These are phyloP conservation scores for Nephrotoma flavescens DNA, from an alignment of 2,888 invertebrate genomes.

Conservation along the genomic window DNA sequence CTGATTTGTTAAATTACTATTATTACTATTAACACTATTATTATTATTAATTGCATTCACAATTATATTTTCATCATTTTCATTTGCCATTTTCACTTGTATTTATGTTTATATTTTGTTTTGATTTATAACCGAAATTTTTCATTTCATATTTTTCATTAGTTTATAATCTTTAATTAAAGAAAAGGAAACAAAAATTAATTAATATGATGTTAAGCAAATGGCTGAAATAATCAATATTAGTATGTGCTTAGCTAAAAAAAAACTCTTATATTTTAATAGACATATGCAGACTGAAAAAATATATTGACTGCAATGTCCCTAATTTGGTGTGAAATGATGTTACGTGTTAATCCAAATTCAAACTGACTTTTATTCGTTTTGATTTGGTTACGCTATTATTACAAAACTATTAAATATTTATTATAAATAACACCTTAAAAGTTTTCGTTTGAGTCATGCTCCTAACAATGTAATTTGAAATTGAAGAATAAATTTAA, in stretches of 20 bases:
- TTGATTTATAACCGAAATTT: neutral
- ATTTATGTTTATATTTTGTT: neutral
- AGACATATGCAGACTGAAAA: neutral
- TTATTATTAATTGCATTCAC: slow-evolving; percentile 2
- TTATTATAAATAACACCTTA: neutral
- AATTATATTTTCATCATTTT: slow-evolving; percentile 5
- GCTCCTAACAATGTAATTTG: neutral
- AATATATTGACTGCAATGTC: neutral
- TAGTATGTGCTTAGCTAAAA: too few relatives aligned
- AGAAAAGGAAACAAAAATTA: neutral
- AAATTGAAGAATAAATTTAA: neutral
- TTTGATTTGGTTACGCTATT: neutral
- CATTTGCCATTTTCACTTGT: slow-evolving; percentile 4
- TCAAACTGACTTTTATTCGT: neutral
- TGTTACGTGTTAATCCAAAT: neutral
- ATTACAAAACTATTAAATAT: neutral
- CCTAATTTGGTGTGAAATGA: neutral
- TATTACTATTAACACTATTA: neutral
- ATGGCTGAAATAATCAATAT: too few relatives aligned
- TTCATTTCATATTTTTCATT: neutral
- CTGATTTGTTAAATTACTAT: neutral
- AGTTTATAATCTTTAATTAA: neutral
- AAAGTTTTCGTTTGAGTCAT: neutral
- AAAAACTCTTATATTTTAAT: neutral
- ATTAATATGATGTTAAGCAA: neutral